Conservation (phyloP, 2,888 invertebrate genomes). For the Drosophila putrida region DNA sequence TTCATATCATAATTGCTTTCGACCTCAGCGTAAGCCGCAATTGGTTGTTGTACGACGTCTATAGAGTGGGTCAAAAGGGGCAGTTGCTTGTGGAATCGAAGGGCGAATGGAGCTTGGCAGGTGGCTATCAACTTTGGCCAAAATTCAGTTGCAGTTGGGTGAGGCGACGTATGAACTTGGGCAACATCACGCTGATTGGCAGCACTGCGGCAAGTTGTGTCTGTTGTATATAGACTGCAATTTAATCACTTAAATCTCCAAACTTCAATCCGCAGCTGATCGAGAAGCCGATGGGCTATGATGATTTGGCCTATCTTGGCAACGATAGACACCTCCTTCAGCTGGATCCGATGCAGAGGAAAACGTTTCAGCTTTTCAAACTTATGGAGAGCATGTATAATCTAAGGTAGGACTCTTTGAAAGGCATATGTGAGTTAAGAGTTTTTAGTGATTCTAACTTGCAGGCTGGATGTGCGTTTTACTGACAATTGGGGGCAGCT, state of each 20-base stretch:
- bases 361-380: conserved; percentile 75
- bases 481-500: conserved; percentile 72
- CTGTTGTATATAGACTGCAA: neutral
- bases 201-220: conserved; percentile 61
- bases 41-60: conserved; percentile 77
- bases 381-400: conserved; percentile 72
- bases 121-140: conserved; percentile 57
- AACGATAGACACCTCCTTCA: conserved; percentile 65
- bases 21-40: conserved; percentile 22
- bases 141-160: conserved; percentile 60
- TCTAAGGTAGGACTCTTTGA: conserved; percentile 60
- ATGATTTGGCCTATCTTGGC: conserved; percentile 54
- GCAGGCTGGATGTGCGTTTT: conserved; percentile 68
- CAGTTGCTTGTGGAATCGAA: conserved; percentile 65
- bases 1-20: conserved; percentile 15
- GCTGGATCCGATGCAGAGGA: conserved; percentile 82
- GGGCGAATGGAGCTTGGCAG: conserved; percentile 70
- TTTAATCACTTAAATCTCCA: conserved; percentile 2
- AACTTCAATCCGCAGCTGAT: conserved; percentile 47
- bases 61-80: conserved; percentile 61
- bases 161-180: conserved; percentile 73
- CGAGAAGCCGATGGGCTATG: conserved; percentile 65
- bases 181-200: conserved; percentile 60
- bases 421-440: neutral
- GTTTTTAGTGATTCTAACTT: neutral